These are phyloP conservation scores for Gandaritis pyraliata DNA, from an alignment of 2,888 invertebrate species.

Conservation along the genomic window DNA sequence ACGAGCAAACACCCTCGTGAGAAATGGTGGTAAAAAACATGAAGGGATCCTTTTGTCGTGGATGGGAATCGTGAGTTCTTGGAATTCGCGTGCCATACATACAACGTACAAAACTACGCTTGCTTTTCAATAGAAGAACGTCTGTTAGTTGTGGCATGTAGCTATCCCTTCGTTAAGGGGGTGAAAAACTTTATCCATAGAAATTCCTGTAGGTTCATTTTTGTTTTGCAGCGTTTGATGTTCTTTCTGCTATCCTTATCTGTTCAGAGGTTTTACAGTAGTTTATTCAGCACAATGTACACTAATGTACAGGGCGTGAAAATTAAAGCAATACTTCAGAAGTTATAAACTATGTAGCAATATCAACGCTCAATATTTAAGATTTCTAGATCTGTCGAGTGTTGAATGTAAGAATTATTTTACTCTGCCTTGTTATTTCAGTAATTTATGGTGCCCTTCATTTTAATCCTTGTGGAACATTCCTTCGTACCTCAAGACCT, in stretches of 20 bases:
- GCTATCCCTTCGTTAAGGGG: constrained; percentile 23
- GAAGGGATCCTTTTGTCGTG: constrained; percentile 62
- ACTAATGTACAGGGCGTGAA: too few relatives aligned
- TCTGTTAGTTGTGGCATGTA: constrained; percentile 51
- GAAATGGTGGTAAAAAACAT: constrained; percentile 63
- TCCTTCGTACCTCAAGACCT: background rate
- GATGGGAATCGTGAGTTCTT: constrained; percentile 77
- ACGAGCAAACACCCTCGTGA: constrained; percentile 70
- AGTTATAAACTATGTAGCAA: too few relatives aligned
- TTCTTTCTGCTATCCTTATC: too few relatives aligned
- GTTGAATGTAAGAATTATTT: too few relatives aligned
- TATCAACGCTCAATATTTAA: too few relatives aligned
- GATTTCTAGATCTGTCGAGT: too few relatives aligned
- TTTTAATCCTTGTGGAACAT: constrained; percentile 1
- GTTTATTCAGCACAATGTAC: too few relatives aligned
- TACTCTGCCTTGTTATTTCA: background rate
- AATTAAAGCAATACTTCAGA: too few relatives aligned
- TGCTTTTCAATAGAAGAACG: constrained; percentile 57
- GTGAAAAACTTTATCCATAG: constrained; percentile 18
- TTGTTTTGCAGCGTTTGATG: too few relatives aligned
- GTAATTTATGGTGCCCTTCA: background rate
- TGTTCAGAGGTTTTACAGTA: too few relatives aligned
- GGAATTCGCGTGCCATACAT: constrained; percentile 81
- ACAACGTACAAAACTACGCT: constrained; percentile 57
- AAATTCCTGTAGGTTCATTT: too few relatives aligned